A percentile compares a stretch with the other conserved stretches of the same genome.
phyloP scores from a whole-genome alignment of 2,888 invertebrate genomes.

The Lasioglossum lativentre region DNA sequence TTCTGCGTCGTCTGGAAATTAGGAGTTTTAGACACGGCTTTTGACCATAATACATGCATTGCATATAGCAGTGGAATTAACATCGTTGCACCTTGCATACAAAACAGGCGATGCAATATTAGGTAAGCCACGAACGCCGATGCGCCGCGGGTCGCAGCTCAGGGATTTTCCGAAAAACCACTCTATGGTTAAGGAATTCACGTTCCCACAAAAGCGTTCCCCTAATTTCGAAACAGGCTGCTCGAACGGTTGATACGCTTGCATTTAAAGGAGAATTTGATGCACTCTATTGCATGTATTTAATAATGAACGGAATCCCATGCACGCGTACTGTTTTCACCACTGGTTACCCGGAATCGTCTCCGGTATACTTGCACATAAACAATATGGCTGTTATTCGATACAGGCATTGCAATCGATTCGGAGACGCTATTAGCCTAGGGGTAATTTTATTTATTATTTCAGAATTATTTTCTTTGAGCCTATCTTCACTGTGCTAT shows the following conservation, averaged over 20 bases:
- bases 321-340: not conserved
- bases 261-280: slow-evolving; percentile 2
- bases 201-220: not conserved
- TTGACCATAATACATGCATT: slow-evolving; percentile 53
- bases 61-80: slow-evolving; percentile 53
- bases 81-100: slow-evolving; percentile 52
- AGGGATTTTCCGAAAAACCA: slow-evolving; percentile 44
- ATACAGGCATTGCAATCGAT: not conserved
- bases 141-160: slow-evolving; percentile 32
- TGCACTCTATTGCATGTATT: not conserved
- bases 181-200: slow-evolving; percentile 21
- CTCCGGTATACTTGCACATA: not conserved
- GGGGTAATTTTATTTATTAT: no score
- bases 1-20: slow-evolving; percentile 40
- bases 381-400: not conserved
- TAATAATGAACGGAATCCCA: not conserved
- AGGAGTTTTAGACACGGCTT: slow-evolving; percentile 55
- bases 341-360: not conserved
- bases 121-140: slow-evolving; percentile 50
- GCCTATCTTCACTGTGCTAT: no score
- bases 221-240: slow-evolving; percentile 1
- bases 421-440: not conserved
- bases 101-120: slow-evolving; percentile 49
- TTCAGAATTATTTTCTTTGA: no score
- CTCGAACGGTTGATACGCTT: not conserved